These are phyloP conservation scores for Hypomesus transpacificus DNA, from an alignment of 2,113 vertebrate species.

Conservation along the genomic window DNA sequence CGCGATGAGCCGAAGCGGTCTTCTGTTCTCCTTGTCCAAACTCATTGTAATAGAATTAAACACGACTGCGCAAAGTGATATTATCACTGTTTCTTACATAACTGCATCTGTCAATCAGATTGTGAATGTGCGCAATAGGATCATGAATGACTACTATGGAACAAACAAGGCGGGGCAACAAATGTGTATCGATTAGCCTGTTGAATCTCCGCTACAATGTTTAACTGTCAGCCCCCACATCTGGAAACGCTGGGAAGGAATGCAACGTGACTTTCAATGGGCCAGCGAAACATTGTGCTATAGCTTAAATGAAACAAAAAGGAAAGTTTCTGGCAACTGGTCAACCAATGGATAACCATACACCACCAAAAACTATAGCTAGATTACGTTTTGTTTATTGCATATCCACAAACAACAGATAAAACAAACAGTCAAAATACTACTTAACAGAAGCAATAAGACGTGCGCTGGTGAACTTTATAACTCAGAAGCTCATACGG, in stretches of 20 bases:
- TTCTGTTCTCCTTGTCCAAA: slow-evolving; percentile 29
- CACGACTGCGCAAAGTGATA: background rate
- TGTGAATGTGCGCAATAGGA: background rate
- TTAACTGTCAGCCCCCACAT: background rate
- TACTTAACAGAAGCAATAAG: too few species aligned
- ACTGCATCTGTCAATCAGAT: background rate
- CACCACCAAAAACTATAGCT: too few species aligned
- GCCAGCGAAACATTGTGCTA: too few species aligned
- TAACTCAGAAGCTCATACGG: too few species aligned
- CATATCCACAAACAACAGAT: too few species aligned
- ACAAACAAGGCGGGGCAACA: background rate
- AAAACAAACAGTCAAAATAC: too few species aligned
- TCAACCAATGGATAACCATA: too few species aligned
- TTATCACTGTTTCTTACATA: background rate
- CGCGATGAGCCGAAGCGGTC: slow-evolving; percentile 70
- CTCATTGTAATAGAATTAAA: background rate
- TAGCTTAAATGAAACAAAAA: too few species aligned
- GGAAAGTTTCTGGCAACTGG: too few species aligned
- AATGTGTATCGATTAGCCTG: background rate
- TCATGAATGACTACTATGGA: background rate
- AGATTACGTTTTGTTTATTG: too few species aligned
- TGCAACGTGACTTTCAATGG: background rate
- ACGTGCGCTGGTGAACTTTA: too few species aligned
- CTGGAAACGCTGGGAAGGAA: background rate
- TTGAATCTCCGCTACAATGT: background rate